phyloP scores from a whole-genome alignment of 1,140 invertebrate genomes.

The Pogonus chalceus region DNA sequence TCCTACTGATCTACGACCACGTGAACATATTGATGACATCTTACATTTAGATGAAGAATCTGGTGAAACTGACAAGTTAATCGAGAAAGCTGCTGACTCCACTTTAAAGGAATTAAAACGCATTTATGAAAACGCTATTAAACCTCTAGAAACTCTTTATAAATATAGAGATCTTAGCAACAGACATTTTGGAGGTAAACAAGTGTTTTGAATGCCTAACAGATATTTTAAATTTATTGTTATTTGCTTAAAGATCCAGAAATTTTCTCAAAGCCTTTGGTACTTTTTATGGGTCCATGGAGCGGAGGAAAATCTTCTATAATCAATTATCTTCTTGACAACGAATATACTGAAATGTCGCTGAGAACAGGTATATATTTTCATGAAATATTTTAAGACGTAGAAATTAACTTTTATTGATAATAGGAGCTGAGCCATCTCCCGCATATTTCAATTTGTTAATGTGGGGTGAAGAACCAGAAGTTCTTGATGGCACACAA shows the following conservation, averaged over 20 bases:
- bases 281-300: slow-evolving; percentile 92
- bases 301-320: slow-evolving; percentile 91
- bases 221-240: background rate
- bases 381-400: background rate
- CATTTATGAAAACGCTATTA: slow-evolving; percentile 78
- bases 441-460: slow-evolving; percentile 89
- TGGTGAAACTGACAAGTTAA: slow-evolving; percentile 55
- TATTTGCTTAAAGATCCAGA: slow-evolving; percentile 62
- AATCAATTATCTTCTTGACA: slow-evolving; percentile 83
- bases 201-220: slow-evolving; percentile 1
- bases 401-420: slow-evolving; percentile 11
- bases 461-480: slow-evolving; percentile 75
- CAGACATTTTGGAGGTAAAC: slow-evolving; percentile 69
- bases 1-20: slow-evolving; percentile 62
- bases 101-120: slow-evolving; percentile 78
- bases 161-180: slow-evolving; percentile 89
- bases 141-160: slow-evolving; percentile 80
- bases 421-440: slow-evolving; percentile 80
- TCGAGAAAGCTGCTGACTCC: slow-evolving; percentile 62
- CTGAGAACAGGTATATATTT: slow-evolving; percentile 66
- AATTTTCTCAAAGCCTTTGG: slow-evolving; percentile 87
- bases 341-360: slow-evolving; percentile 71
- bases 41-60: slow-evolving; percentile 69
- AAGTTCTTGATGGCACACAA: slow-evolving; percentile 82
- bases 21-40: slow-evolving; percentile 71